Base-by-base conservation (phyloP, 1,140 invertebrate species). In the Neodiprion fabricii region DNA sequence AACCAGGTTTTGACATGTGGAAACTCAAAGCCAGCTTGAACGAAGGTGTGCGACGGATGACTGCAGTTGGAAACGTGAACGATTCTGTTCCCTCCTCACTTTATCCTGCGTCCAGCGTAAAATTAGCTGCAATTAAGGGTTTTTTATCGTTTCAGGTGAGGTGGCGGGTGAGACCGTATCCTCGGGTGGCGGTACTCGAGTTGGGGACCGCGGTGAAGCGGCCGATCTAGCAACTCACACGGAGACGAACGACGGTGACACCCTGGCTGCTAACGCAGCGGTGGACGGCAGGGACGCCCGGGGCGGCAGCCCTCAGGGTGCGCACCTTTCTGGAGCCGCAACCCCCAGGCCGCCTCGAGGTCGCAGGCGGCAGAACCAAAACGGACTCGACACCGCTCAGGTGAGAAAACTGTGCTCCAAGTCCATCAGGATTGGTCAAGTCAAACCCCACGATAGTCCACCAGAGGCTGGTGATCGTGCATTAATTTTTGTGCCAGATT, bases 181-280 rank as follows among this genome's bases (percentile, higher is more conserved):
- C 68, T 81, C 84, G 74, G 82, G 82, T 76, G 68, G 72, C 67
- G 75, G 65, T 53, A 73, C 67, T 71, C 67, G 74, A 71, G 79
- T 65, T 40, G 84, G 84, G 74, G 85, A 87, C 76, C 87, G 88
- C 79, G 85, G 85, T 74, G 87, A 88, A 79, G 84, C 87, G 79
- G 85, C 86, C 76, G 83, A 87, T 83, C 82, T 85, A 87, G 86
- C 81, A 75, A 84, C 84, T 76, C 85, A 86, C 79, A 85, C 85
- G 72, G 86, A 86, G 78, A 85, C 81, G 73, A 86, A 81, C 81
- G 85, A 87, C 84, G 84, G 83, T 81, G 82, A 82, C 85, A 88
- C 85, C 85, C 86, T 88, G 86, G 87, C 86, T 83, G 86, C 86
- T 71, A 88, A 87, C 77, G 86, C 87, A 82, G 85, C 85, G 79